A percentile compares a stretch with the other conserved stretches of the same genome.
These are phyloP conservation scores for Ictidomys tridecemlineatus DNA, from an alignment of 2,113 vertebrate species.

Conservation along the genomic window DNA sequence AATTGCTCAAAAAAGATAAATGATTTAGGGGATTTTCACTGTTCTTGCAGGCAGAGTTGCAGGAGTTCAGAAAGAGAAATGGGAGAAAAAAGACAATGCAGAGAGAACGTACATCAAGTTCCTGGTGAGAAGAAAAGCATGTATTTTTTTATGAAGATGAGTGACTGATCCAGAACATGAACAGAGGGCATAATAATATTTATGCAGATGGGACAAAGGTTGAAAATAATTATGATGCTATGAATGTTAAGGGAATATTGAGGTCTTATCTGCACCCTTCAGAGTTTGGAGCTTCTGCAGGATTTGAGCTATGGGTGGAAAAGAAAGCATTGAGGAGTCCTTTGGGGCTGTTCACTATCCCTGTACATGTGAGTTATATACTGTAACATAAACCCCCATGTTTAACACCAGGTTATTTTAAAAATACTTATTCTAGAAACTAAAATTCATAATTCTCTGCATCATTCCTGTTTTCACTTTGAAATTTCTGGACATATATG, in stretches of 20 bases:
- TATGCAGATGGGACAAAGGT: neutral
- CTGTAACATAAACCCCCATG: too few species aligned
- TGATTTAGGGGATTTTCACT: neutral
- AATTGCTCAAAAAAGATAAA: neutral
- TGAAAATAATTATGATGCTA: neutral
- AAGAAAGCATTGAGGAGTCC: neutral
- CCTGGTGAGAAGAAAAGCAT: neutral
- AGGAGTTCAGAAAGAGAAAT: neutral
- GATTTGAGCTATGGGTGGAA: rapidly evolving
- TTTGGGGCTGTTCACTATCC: neutral
- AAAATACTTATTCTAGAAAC: neutral
- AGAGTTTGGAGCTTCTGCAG: neutral
- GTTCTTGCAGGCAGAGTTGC: neutral
- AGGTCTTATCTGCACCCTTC: neutral
- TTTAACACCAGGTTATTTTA: neutral
- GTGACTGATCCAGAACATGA: neutral
- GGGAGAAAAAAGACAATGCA: neutral
- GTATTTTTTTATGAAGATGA: neutral
- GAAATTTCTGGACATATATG: neutral
- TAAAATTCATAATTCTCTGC: neutral
- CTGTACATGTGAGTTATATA: neutral
- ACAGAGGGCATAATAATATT: neutral
- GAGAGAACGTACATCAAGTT: neutral
- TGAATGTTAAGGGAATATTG: neutral
- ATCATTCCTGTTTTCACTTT: neutral